Evolutionary conservation across 2,888 invertebrate genomes (phyloP), one percentile per base, ranked within the genome.

Genomic region (Spodoptera picta): DNA sequence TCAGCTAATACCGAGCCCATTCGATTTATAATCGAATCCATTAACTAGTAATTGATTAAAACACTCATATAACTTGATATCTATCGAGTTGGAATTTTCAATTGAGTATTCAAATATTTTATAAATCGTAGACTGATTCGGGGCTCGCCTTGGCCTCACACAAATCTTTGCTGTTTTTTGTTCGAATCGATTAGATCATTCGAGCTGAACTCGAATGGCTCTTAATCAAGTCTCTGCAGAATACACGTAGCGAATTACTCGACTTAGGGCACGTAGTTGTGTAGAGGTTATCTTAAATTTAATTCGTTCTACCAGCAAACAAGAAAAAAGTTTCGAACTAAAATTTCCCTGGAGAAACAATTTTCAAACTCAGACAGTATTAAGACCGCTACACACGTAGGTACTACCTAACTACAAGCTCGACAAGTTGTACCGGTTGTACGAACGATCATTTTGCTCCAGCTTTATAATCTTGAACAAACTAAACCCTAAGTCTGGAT

Each of bases 181-280:
- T 19, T 51, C 49, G 41, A 55, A 7, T 56, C 72, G 60, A 72
- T 69, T 69, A 64, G 50, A 66, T 66, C 56, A 60, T 43, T 65
- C 57, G 61, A 72, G 63, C 55, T 68, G 60, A 68, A 61, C 74
- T 61, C 60, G 57, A 77, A 75, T 72, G 59, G 51, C 59, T 65
- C 54, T 74, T 58, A 65, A 75, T 77, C 47, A 51, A 69, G 44
- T 63, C 54, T 66, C 52, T 44, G 49, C 46, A 57, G 62, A 67
- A 63, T 57, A 55, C 52, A 60, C 52, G 51, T 51, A 52, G 48
- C 47, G 48, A 60, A 58, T 73, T 55, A 65, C 49, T 69, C 46
- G 31, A 57, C 36, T 50, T 59, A 65, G 49, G 53, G 48, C 45
- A 74, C 46, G 45, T 53, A 49, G 57, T 51, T 58, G 51, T 45